These are phyloP conservation scores for Atrina japonica DNA, from an alignment of 2,888 invertebrate genomes.

Conservation along the genomic window DNA sequence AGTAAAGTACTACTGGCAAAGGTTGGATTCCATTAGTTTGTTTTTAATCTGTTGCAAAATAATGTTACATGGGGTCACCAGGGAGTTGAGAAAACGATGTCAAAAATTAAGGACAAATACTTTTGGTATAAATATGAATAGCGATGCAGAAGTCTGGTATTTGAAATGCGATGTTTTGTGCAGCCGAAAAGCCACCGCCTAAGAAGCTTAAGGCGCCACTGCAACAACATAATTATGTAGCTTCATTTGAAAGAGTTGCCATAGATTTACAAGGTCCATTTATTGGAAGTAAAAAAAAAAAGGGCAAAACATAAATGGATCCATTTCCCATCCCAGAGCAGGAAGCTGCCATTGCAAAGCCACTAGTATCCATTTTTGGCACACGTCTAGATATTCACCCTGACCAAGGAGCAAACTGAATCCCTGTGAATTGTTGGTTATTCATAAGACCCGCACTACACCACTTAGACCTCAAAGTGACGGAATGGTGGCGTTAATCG, in stretches of 20 bases:
- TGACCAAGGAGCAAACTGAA: constrained; percentile 51
- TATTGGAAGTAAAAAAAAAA: constrained; percentile 21
- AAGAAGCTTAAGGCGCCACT: constrained; percentile 22
- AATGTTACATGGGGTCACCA: constrained; percentile 18
- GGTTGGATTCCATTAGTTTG: constrained; percentile 35
- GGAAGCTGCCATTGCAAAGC: constrained; percentile 44
- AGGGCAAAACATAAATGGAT: constrained; percentile 39
- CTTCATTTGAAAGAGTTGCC: constrained; percentile 14
- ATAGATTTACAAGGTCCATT: constrained; percentile 39
- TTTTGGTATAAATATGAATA: constrained; percentile 25
- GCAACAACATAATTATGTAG: constrained; percentile 28
- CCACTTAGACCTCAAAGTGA: no score
- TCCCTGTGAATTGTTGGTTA: no score
- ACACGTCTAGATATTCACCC: constrained; percentile 43
- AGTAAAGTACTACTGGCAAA: constrained; percentile 40
- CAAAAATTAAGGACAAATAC: constrained; percentile 17
- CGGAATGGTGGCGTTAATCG: no score
- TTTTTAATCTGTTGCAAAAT: constrained; percentile 16
- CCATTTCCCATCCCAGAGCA: constrained; percentile 45
- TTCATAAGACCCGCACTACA: no score
- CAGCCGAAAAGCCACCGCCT: constrained; percentile 20
- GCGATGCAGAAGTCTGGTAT: constrained; percentile 14
- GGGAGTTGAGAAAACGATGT: constrained; percentile 14
- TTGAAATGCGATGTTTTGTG: constrained; percentile 23
- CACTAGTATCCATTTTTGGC: constrained; percentile 45